These are phyloP conservation scores for Cataglyphis cursor DNA, from an alignment of 2,888 invertebrate genomes.

Conservation along the genomic window DNA sequence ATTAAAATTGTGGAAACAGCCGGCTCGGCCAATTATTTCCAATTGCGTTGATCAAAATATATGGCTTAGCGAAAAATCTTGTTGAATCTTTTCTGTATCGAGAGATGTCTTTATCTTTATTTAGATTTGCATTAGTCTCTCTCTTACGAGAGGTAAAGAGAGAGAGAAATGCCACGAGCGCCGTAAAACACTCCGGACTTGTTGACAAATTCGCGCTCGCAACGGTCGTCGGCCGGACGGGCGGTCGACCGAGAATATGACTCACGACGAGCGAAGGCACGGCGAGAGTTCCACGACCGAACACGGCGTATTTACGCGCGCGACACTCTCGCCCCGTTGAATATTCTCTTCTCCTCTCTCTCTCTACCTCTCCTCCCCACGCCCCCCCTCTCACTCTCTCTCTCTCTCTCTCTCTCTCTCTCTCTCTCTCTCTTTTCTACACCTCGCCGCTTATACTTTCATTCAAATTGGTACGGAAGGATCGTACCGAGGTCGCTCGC, in stretches of 20 bases:
- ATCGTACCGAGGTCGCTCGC: constrained; percentile 58
- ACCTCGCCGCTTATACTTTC: constrained; percentile 59
- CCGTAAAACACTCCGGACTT: constrained; percentile 41
- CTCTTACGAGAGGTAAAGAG: not conserved
- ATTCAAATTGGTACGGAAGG: constrained; percentile 59
- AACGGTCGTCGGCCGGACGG: constrained; percentile 49
- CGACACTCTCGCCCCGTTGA: constrained; percentile 57
- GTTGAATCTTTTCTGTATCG: constrained; percentile 5
- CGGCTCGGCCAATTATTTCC: not conserved
- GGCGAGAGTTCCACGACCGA: constrained; percentile 53
- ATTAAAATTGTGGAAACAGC: constrained; percentile 7
- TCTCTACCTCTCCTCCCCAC: not conserved
- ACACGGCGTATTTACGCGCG: constrained; percentile 55
- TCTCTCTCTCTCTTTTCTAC: not conserved
- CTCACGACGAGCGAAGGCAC: constrained; percentile 42
- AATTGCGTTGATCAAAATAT: constrained; percentile 13
- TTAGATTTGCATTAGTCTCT: not conserved
- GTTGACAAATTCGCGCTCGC: constrained; percentile 52
- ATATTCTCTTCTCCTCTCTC: constrained; percentile 51
- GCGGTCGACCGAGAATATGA: constrained; percentile 45
- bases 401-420: not conserved
- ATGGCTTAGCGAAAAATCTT: not conserved
- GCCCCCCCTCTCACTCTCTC: too few species aligned
- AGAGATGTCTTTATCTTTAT: not conserved
- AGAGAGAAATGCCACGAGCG: not conserved